Percentiles rank a stretch among this genome's conserved stretches.
These are phyloP conservation scores for Apodemus agrarius DNA, from an alignment of 2,797 vertebrate species.

Conservation along the genomic window DNA sequence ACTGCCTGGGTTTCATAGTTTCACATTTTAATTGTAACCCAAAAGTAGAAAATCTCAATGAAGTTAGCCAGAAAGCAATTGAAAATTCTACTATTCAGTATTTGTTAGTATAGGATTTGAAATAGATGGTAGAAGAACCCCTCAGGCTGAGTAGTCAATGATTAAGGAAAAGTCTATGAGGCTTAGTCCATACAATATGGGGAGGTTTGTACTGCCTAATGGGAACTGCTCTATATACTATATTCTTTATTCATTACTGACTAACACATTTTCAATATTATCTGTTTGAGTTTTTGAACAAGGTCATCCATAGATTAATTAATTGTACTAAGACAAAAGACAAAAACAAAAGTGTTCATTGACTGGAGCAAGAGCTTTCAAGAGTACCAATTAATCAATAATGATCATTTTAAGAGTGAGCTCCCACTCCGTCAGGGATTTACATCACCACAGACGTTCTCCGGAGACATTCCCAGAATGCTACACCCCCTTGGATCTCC, in stretches of 20 bases:
- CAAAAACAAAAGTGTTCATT: background rate
- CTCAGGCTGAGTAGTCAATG: background rate
- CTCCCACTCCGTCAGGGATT: slow-evolving; percentile 36
- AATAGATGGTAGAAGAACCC: slow-evolving; percentile 50
- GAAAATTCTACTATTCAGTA: slow-evolving; percentile 59
- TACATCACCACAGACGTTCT: slow-evolving; percentile 41
- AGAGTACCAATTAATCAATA: slow-evolving; percentile 57
- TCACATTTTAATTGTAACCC: slow-evolving; percentile 62
- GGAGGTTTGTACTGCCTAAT: background rate
- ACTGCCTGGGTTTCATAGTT: slow-evolving; percentile 20
- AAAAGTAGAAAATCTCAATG: slow-evolving; percentile 57
- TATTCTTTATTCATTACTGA: background rate
- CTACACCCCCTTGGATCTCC: slow-evolving; percentile 22
- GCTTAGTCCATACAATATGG: background rate
- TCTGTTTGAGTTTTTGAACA: slow-evolving; percentile 44
- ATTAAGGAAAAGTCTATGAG: background rate
- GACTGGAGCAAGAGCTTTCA: background rate
- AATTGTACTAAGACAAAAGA: slow-evolving; percentile 13
- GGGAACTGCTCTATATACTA: background rate
- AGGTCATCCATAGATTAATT: background rate
- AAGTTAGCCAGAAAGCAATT: slow-evolving; percentile 46
- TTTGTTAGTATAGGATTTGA: slow-evolving; percentile 54
- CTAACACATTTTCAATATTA: slow-evolving; percentile 55
- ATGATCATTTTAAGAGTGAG: background rate
- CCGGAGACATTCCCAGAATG: slow-evolving; percentile 41